A percentile compares a stretch with the other conserved stretches of the same genome.
phyloP scores from a whole-genome alignment of 2,888 invertebrate genomes.

The Unio delphinus region DNA sequence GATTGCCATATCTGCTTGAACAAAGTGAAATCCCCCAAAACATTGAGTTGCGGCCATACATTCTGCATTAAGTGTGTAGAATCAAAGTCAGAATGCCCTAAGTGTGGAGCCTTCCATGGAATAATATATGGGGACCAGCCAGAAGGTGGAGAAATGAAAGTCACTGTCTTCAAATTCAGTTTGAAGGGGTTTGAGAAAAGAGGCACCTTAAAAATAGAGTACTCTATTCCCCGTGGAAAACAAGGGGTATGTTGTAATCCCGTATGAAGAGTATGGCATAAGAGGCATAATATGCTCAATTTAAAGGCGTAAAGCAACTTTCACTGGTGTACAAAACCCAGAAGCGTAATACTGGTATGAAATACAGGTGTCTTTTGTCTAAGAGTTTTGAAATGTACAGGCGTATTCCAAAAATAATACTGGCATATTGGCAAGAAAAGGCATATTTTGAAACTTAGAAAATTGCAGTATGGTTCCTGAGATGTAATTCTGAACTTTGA shows the following conservation, averaged over 20 bases:
- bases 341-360: too few relatives aligned
- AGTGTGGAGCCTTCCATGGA: constrained; percentile 65
- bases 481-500: too few relatives aligned
- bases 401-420: too few relatives aligned
- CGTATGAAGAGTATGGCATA: too few relatives aligned
- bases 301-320: too few relatives aligned
- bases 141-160: constrained; percentile 22
- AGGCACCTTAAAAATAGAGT: constrained; percentile 34
- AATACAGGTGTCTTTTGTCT: too few relatives aligned
- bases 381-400: too few relatives aligned
- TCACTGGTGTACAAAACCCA: too few relatives aligned
- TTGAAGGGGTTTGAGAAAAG: constrained; percentile 26
- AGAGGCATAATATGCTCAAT: too few relatives aligned
- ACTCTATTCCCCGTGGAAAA: constrained; percentile 40
- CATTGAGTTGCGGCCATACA: constrained; percentile 25
- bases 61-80: constrained; percentile 31
- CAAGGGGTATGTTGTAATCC: constrained; percentile 45
- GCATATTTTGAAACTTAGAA: too few relatives aligned
- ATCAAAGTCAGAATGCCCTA: constrained; percentile 64
- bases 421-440: too few relatives aligned
- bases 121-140: constrained; percentile 33
- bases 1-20: constrained; percentile 38
- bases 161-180: background rate
- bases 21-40: constrained; percentile 13
- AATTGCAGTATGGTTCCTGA: too few relatives aligned